Evolutionary conservation across 2,113 vertebrate genomes (phyloP), one percentile per base, ranked within the genome.

Genomic region (Aptenodytes forsteri): DNA sequence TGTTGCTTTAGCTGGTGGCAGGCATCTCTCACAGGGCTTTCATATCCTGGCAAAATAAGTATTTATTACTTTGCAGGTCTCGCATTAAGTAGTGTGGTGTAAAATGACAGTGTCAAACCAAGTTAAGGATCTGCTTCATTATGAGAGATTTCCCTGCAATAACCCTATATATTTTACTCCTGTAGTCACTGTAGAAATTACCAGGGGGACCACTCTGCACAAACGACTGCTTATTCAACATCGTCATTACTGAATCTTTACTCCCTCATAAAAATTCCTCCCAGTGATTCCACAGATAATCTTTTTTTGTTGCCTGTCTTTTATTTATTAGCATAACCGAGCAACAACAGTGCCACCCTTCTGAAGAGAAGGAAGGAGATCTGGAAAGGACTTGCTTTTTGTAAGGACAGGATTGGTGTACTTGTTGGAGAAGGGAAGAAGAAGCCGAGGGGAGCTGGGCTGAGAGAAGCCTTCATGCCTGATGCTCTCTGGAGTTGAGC

Each of bases 71-170:
- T 32, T 29, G 78, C 44, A 46, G 92, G 30, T 26, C 78, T 87
- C 5, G 2, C 6, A 2, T 87, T 94, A 88, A 93, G 44, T 54
- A 90, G 80, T 0, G 8, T 11, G 17, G 54, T 92, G 59, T 55
- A 46, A 91, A 96, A 96, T 32, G 83, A n/a, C 92, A 67, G 25
- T 78, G 91, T 82, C 95, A 92, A 22, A 40, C 56, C 56, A 3
- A 89, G 81, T 89, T 58, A 94, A 95, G 80, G 91, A 85, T 75
- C 94, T 91, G 59, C 80, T 79, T 84, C 70, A 2, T 95, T 90
- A 83, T 17, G 38, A 91, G 93, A 84, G 50, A 67, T 58, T 91
- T 97, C 87, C 85, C 59, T 44, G 88, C 70, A 56, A 54, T 79
- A 83, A 95, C 84, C 40, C 65, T 6, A 2, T 46, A 11, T 29